Evolutionary conservation across 2,888 invertebrate genomes (phyloP), one percentile per base, ranked within the genome.

Genomic region (Hyposoter didymator): DNA sequence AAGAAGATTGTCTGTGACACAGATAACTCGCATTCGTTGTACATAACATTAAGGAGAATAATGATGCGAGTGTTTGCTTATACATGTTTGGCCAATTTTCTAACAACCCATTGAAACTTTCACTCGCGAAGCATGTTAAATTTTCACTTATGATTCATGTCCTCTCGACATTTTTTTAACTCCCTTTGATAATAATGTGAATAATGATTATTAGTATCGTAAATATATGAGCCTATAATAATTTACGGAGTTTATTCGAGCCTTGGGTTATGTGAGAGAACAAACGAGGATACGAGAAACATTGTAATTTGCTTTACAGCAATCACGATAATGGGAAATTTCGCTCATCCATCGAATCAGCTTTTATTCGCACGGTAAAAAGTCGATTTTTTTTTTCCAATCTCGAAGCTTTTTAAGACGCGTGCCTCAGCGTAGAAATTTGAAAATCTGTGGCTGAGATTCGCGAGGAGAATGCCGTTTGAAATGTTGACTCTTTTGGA

Each of bases 31-130:
- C 52, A 67, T 67, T 47, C 52, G 39, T 28, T 62, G 66, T 32
- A 32, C 39, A 55, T 55, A 66, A 49, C 47, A 64, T 47, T 32
- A 75, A 62, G 64, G 64, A 75, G 64, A 47, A 64, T 75, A 59
- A 78, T 78, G 55, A 74, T 75, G 59, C 59, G 59, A 19, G 47
- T 28, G 12, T 45, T 66, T 64, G 52, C 39, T 7, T 76, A 39
- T 45, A 55, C 45, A 69, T 72, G 59, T 79, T 79, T 72, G n/a
- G 35, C 78, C 55, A 70, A 70, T 78, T 69, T 78, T 70, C 70
- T 28, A 72, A 72, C 70, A 62, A 62, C 35, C 45, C 72, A 49
- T 70, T 17, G 79, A 79, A 79, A 79, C 79, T 79, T 79, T 79
- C 79, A 45, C 70, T 47, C 19, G 17, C 19, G 17, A 47, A 22